Evolutionary conservation across 2,797 vertebrate genomes (phyloP).

Genomic region (Scolopax bukidnonensis): DNA sequence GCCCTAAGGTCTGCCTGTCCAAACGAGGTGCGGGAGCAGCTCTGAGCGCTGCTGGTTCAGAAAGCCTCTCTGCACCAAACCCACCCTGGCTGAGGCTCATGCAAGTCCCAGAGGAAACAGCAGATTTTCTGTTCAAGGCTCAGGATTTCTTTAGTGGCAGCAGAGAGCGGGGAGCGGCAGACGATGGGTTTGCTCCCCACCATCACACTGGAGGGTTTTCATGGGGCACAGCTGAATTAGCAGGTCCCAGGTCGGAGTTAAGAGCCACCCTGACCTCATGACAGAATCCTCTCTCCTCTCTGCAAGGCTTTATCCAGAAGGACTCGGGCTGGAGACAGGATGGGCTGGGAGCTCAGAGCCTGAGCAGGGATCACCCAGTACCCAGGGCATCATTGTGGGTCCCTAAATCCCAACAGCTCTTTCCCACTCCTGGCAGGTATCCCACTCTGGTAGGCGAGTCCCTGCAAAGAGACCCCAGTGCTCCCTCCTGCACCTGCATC

Average conservation of each 20-base stretch:
- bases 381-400: neutral
- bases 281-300: neutral
- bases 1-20: neutral
- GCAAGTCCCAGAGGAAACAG: neutral
- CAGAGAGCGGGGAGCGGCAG: neutral
- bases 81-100: neutral
- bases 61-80: neutral
- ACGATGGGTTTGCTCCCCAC: neutral
- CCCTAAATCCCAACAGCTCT: neutral
- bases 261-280: neutral
- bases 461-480: neutral
- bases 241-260: neutral
- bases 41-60: neutral
- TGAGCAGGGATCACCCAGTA: neutral
- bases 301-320: neutral
- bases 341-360: neutral
- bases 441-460: neutral
- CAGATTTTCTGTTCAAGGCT: too few species aligned
- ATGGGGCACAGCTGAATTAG: too few species aligned
- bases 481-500: neutral
- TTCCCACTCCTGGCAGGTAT: neutral
- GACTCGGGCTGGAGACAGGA: neutral
- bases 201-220: neutral
- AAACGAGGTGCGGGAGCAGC: neutral
- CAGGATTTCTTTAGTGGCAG: neutral